Evolutionary conservation across 1,140 invertebrate species (phyloP).

Genomic region (Drosophila tani): DNA sequence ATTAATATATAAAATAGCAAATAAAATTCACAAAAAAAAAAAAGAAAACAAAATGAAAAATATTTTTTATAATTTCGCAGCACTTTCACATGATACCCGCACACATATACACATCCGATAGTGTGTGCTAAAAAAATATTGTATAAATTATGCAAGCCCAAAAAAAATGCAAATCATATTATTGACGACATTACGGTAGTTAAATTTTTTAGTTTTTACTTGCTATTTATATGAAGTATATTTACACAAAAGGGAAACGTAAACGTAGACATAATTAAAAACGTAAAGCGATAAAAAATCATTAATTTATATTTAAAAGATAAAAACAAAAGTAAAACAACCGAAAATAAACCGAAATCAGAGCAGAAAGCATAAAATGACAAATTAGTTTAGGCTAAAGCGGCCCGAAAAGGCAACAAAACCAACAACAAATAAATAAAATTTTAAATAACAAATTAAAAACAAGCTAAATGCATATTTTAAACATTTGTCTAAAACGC

Average conservation of each 20-base stretch:
- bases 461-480: conserved; percentile 68
- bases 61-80: conserved; percentile 70
- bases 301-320: conserved; percentile 54
- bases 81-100: conserved; percentile 61
- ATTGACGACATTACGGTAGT: conserved; percentile 56
- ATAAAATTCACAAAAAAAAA: conserved; percentile 37
- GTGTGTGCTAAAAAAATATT: conserved; percentile 54
- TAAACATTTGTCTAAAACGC: conserved; percentile 75
- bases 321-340: conserved; percentile 26
- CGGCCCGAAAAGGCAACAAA: conserved; percentile 23
- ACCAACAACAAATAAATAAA: conserved; percentile 41
- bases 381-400: conserved; percentile 65
- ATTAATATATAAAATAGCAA: conserved; percentile 57
- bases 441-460: conserved; percentile 68
- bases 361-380: conserved; percentile 49
- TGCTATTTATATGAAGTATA: conserved; percentile 75
- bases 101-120: conserved; percentile 37
- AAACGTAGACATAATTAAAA: conserved; percentile 57
- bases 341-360: conserved; percentile 38
- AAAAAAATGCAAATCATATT: conserved; percentile 55
- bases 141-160: conserved; percentile 54
- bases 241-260: conserved; percentile 63
- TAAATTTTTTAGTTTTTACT: conserved; percentile 75
- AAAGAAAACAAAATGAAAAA: conserved; percentile 43
- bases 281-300: conserved; percentile 53